Base-by-base conservation (phyloP, 2,113 vertebrate species). In the Pelodiscus sinensis region DNA sequence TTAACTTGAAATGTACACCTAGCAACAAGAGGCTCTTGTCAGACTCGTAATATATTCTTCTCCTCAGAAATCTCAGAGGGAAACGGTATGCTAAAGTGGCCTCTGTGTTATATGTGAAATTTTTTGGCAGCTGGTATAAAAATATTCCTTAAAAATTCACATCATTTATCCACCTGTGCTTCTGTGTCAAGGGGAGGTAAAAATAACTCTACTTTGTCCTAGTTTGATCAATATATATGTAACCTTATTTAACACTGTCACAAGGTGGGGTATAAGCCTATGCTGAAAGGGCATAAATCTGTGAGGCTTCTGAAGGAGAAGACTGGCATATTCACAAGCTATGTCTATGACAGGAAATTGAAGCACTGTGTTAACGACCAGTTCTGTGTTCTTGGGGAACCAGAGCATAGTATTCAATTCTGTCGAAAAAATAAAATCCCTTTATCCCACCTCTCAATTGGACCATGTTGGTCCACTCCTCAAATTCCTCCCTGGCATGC, bases 171-270 rank as follows among this genome's bases (percentile, higher is more conserved):
- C 87, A 27, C 56, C 54, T 82, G 79, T 16, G 94, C 51, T 54
- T 92, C 82, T 51, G 22, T 73, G 85, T 85, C 44, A 79, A 68
- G 54, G 62, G 89, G 81, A 81, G 65, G 65, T 75, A 90, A 95
- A 94, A 94, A 85, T 54, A 92, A 57, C 55, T 79, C 89, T 92
- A 60, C 90, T 89, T 89, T 84, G 89, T 93, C 93, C 80, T 81
- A 88, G n/a, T 52, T 89, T 60, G 79, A 77, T 90, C 83, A 94
- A 84, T 82, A 80, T 71, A 75, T 12, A 3, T 60, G 54, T 65
- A 51, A 14, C 58, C 54, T 86, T 79, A 82, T 57, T 94, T 87
- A 91, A 60, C 24, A 81, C 1, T 19, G n/a, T 89, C 80, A 57
- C 85, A 91, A 22, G 54, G 75, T 85, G 44, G 65, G 31, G 27